phyloP scores from a whole-genome alignment of 2,888 invertebrate species.

The Sesia bembeciformis region DNA sequence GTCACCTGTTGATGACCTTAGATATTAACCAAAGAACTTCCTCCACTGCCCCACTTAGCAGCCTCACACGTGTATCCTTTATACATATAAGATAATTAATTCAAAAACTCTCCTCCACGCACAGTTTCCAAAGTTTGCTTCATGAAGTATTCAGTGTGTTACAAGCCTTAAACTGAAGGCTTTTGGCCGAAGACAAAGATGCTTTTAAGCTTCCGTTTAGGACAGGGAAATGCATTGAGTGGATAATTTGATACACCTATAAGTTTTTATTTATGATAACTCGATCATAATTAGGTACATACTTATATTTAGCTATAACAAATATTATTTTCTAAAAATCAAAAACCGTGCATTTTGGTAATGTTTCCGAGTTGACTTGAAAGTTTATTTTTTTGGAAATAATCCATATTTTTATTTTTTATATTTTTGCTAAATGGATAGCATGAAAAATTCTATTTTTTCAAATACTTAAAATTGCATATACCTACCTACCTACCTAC shows the following conservation, averaged over 20 bases:
- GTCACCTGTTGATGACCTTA: too few species aligned
- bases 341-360: too few species aligned
- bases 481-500: too few species aligned
- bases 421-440: neutral
- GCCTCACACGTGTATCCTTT: too few species aligned
- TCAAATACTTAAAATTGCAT: neutral
- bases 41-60: too few species aligned
- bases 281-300: too few species aligned
- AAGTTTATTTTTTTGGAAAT: too few species aligned
- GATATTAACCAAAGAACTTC: too few species aligned
- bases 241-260: neutral
- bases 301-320: too few species aligned
- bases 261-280: too few species aligned
- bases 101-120: conserved; percentile 28
- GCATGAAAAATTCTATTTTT: neutral
- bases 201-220: conserved; percentile 57
- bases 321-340: too few species aligned
- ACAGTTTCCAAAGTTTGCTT: conserved; percentile 31
- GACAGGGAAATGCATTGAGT: conserved; percentile 4
- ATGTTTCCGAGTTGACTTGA: too few species aligned
- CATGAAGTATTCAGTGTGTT: conserved; percentile 31
- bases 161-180: conserved; percentile 49
- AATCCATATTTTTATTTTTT: neutral
- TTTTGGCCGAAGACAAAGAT: conserved; percentile 66
- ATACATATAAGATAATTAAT: conserved; percentile 22